Evolutionary conservation across 1,140 invertebrate genomes (phyloP).

Genomic region (honey bee (Apis mellifera)): Amel_HAv3.1 CM009931.2:15458001-15458500

Average conservation of each 20-base stretch:
- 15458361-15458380: conserved; percentile 51
- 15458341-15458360: conserved; percentile 61
- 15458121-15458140: too few relatives aligned
- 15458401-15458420: conserved; percentile 81
- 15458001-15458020: too few relatives aligned
- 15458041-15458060: too few relatives aligned
- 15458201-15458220: too few relatives aligned
- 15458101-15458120: too few relatives aligned
- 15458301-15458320: conserved; percentile 76
- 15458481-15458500: conserved; percentile 73
- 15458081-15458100: too few relatives aligned
- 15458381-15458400: conserved; percentile 79
- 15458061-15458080: too few relatives aligned
- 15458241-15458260: neutral
- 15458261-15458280: conserved; percentile 18
- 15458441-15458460: conserved; percentile 73
- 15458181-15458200: too few relatives aligned
- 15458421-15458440: conserved; percentile 71
- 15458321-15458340: conserved; percentile 75
- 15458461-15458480: conserved; percentile 73
- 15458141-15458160: too few relatives aligned
- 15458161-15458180: too few relatives aligned
- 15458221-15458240: neutral
- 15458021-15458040: too few relatives aligned
- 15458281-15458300: conserved; percentile 46